Conservation (phyloP, 2,797 vertebrate species). For the Channa striata region DNA sequence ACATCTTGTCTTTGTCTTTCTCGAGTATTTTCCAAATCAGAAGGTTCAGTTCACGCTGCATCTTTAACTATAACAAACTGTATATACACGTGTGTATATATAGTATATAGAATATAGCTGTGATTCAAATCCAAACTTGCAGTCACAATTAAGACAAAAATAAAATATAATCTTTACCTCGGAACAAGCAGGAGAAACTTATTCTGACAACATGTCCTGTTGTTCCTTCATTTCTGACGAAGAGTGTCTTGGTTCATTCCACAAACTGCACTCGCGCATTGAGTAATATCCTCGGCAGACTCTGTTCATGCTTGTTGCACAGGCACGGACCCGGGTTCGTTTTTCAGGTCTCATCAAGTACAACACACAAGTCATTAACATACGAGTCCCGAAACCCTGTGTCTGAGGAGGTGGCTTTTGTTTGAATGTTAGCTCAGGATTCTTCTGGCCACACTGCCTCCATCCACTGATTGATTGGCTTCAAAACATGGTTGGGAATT, state of each 20-base stretch:
- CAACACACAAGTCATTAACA: conserved; percentile 15
- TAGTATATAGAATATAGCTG: too few relatives aligned
- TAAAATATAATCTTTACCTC: background rate
- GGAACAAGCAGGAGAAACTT: background rate
- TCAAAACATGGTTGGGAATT: too few relatives aligned
- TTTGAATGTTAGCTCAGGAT: too few relatives aligned
- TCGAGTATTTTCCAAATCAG: conserved; percentile 9
- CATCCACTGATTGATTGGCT: too few relatives aligned
- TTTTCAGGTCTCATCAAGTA: conserved; percentile 25
- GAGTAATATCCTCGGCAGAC: conserved; percentile 47
- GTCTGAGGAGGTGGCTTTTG: too few relatives aligned
- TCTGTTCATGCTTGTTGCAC: conserved; percentile 20
- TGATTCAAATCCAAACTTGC: too few relatives aligned
- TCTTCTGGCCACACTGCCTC: too few relatives aligned
- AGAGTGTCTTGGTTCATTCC: background rate
- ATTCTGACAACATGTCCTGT: background rate
- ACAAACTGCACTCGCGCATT: conserved; percentile 11
- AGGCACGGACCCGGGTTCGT: background rate
- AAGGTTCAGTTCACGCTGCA: conserved; percentile 9
- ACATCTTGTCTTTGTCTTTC: background rate
- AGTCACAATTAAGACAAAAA: too few relatives aligned
- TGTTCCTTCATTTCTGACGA: background rate
- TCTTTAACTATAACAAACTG: too few relatives aligned
- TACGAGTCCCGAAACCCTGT: background rate
- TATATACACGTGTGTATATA: too few relatives aligned